phyloP scores from a whole-genome alignment of 1,140 invertebrate species.

The Brachionus rotundiformis region DNA sequence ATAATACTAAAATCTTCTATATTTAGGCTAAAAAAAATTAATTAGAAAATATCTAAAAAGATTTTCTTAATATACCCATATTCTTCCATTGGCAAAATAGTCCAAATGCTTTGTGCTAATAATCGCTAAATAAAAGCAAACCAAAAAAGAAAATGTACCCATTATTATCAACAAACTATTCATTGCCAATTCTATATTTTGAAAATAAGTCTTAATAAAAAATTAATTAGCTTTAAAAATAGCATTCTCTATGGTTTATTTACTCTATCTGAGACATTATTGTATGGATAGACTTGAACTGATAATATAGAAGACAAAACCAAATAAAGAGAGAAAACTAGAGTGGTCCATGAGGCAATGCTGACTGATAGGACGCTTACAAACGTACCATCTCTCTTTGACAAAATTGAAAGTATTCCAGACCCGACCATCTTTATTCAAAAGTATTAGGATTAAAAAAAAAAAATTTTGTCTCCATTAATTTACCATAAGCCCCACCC shows the following conservation, averaged over 20 bases:
- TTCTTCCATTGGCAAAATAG: conserved; percentile 28
- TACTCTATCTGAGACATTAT: conserved; percentile 6
- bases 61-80: background rate
- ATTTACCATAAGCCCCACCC: conserved; percentile 32
- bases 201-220: conserved; percentile 31
- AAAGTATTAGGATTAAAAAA: background rate
- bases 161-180: conserved; percentile 6
- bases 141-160: conserved; percentile 1
- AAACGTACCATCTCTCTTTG: background rate
- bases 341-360: conserved; percentile 13
- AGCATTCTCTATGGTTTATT: no score
- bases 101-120: background rate
- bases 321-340: conserved; percentile 31
- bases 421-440: background rate
- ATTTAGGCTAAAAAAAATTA: conserved; percentile 35
- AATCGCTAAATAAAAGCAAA: background rate
- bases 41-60: conserved; percentile 18
- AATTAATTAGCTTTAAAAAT: no score
- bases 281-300: conserved; percentile 29
- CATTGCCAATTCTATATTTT: conserved; percentile 48
- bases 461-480: background rate
- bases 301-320: conserved; percentile 18
- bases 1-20: background rate
- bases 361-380: background rate
- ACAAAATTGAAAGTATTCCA: conserved; percentile 22